These are phyloP conservation scores for Meloidogyne floridensis DNA, from an alignment of 1,140 invertebrate species.

Conservation along the genomic window DNA sequence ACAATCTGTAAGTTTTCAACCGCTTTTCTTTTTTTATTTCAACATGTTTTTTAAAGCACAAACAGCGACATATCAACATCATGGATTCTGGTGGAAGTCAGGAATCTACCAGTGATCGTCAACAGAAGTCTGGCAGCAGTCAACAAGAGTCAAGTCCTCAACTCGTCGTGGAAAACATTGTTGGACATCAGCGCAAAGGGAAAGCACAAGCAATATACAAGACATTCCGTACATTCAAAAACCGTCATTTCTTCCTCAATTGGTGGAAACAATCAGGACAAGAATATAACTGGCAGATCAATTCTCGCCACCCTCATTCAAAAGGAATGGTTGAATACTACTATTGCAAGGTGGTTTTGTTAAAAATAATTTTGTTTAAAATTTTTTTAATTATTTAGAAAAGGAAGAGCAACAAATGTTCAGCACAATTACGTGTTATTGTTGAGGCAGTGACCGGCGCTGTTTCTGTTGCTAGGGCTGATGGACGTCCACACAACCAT, in stretches of 20 bases:
- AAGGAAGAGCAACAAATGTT: neutral
- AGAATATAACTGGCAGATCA: neutral
- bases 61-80: neutral
- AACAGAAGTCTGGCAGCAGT: too few relatives aligned
- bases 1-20: neutral
- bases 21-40: neutral
- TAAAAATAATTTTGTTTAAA: neutral
- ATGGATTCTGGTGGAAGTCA: neutral
- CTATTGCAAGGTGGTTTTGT: neutral
- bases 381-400: neutral
- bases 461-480: neutral
- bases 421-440: neutral
- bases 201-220: neutral
- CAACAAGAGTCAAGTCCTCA: too few relatives aligned
- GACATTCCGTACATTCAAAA: neutral
- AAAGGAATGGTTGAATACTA: slow-evolving; percentile 2
- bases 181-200: neutral
- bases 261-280: neutral
- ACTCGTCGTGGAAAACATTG: neutral
- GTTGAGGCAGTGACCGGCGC: neutral
- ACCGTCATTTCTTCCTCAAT: neutral
- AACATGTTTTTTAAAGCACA: neutral
- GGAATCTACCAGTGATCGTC: too few relatives aligned
- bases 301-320: neutral
- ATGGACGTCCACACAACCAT: neutral